A percentile compares a stretch with the other conserved stretches of the same genome.
Evolutionary conservation across 2,888 invertebrate species (phyloP).

Genomic region (Herminia tarsipennalis): DNA sequence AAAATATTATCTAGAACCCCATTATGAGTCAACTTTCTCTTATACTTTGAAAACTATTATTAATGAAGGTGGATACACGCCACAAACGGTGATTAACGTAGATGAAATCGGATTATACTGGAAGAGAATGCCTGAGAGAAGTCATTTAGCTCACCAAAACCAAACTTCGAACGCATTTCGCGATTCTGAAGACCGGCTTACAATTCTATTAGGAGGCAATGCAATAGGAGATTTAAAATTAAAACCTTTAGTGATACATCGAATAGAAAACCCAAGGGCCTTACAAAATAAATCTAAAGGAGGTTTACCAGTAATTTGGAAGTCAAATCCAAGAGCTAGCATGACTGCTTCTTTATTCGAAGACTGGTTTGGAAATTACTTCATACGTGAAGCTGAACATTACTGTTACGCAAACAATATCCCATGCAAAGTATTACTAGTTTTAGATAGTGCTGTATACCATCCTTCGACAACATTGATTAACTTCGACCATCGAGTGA

Average conservation of each 20-base stretch:
- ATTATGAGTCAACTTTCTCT: conserved; percentile 27
- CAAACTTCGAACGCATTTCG: conserved; percentile 37
- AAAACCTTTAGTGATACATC: conserved; percentile 56
- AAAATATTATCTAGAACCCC: conserved; percentile 7
- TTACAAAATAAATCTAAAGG: conserved; percentile 46
- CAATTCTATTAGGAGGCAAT: conserved; percentile 38
- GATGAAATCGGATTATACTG: conserved; percentile 30
- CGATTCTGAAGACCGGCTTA: conserved; percentile 46
- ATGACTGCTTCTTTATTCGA: conserved; percentile 38
- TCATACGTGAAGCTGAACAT: conserved; percentile 31
- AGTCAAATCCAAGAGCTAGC: conserved; percentile 49
- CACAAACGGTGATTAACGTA: conserved; percentile 24
- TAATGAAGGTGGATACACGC: conserved; percentile 3
- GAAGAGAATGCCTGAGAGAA: conserved; percentile 33
- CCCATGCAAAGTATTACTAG: conserved; percentile 29
- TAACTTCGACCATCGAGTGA: conserved; percentile 16
- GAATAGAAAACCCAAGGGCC: conserved; percentile 51
- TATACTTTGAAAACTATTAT: conserved; percentile 14
- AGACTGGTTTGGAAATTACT: conserved; percentile 39
- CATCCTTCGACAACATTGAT: conserved; percentile 18
- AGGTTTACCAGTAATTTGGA: conserved; percentile 52
- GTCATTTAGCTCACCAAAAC: conserved; percentile 24
- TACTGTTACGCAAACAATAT: conserved; percentile 31
- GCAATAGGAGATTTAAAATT: conserved; percentile 52
- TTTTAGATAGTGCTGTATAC: conserved; percentile 27